phyloP scores from a whole-genome alignment of 1,140 invertebrate genomes.

The Drosophila littoralis region DNA sequence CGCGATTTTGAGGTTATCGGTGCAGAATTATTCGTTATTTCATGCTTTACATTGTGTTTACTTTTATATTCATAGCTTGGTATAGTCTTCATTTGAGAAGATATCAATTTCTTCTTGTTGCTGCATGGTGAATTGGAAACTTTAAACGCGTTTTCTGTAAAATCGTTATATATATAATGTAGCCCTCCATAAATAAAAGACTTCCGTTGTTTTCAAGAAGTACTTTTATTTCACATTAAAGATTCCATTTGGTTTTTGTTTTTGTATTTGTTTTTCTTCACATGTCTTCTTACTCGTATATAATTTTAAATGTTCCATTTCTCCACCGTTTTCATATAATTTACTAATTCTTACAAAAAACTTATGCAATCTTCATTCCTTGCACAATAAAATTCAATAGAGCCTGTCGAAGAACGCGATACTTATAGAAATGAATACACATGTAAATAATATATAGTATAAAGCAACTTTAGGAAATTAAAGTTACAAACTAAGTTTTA shows the following conservation, averaged over 20 bases:
- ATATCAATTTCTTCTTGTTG: no score
- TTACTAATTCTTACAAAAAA: conserved; percentile 77
- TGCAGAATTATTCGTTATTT: no score
- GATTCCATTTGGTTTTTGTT: conserved; percentile 64
- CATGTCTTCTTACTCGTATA: conserved; percentile 54
- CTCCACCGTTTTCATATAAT: conserved; percentile 63
- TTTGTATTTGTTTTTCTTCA: conserved; percentile 54
- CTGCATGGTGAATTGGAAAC: no score
- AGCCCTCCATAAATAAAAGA: conserved; percentile 1
- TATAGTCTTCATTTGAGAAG: no score
- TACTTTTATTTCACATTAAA: conserved; percentile 81
- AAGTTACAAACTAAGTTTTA: conserved; percentile 68
- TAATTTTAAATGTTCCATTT: conserved; percentile 61
- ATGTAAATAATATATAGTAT: conserved; percentile 9
- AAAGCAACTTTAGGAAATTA: conserved; percentile 19
- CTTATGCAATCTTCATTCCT: conserved; percentile 66
- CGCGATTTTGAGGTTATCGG: no score
- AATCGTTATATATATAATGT: no score
- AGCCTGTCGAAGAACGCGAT: conserved; percentile 5
- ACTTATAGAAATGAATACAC: conserved; percentile 12
- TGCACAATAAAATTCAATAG: conserved; percentile 34
- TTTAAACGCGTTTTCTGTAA: no score
- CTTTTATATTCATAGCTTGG: no score
- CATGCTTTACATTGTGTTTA: no score
- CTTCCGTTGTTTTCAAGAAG: conserved; percentile 60